These are phyloP conservation scores for Nomada ruficornis DNA, from an alignment of 2,888 invertebrate species.

Conservation along the genomic window DNA sequence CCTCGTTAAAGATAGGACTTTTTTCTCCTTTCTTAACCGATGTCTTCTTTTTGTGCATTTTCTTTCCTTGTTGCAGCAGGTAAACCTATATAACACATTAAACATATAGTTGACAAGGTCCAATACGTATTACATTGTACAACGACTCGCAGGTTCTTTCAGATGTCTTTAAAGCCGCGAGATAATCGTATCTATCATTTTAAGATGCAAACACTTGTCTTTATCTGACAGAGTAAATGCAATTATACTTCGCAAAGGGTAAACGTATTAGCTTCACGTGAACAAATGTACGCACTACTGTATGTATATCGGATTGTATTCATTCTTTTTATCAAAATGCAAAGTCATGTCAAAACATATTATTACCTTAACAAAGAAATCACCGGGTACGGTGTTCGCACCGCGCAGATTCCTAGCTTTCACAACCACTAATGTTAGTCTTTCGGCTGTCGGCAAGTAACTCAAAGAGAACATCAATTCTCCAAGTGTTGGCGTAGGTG, in stretches of 20 bases:
- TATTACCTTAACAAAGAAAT: conserved; percentile 91
- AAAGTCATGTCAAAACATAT: background rate
- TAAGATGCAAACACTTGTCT: no score
- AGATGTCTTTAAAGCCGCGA: no score
- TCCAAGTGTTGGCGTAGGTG: conserved; percentile 87
- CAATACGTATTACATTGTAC: no score
- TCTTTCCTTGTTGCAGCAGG: conserved; percentile 91
- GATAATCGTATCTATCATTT: no score
- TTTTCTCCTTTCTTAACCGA: conserved; percentile 90
- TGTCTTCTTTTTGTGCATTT: conserved; percentile 93
- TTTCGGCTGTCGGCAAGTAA: conserved; percentile 92
- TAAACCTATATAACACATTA: conserved; percentile 86
- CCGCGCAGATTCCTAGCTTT: conserved; percentile 91
- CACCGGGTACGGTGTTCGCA: conserved; percentile 86
- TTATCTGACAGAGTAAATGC: no score
- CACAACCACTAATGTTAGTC: conserved; percentile 91
- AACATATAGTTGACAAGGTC: background rate
- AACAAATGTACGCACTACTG: background rate
- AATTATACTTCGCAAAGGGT: no score
- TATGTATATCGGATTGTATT: background rate
- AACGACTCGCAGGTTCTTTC: no score
- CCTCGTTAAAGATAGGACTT: conserved; percentile 93
- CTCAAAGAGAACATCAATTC: conserved; percentile 93
- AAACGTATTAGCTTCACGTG: background rate
- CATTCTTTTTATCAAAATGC: background rate